A percentile compares a stretch with the other conserved stretches of the same genome.
Conservation (phyloP, 2,888 invertebrate species). For the Venusia cambrica region DNA sequence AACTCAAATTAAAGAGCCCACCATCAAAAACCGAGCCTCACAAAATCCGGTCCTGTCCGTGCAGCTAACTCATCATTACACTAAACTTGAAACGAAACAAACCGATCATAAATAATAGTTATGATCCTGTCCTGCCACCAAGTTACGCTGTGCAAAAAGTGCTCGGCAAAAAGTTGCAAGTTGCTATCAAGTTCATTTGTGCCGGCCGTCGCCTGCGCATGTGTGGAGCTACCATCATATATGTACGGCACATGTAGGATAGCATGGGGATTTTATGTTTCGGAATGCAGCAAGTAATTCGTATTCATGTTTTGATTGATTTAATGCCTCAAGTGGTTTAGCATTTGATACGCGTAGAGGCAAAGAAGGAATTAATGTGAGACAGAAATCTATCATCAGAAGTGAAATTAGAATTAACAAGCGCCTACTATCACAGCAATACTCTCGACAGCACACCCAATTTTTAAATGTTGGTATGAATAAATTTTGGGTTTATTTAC, state of each 20-base stretch:
- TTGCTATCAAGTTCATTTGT: slow-evolving; percentile 14
- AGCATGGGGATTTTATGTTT: slow-evolving; percentile 11
- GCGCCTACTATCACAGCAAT: too few relatives aligned
- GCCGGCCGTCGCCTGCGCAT: slow-evolving; percentile 14
- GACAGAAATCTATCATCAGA: too few relatives aligned
- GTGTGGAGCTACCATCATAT: slow-evolving; percentile 10
- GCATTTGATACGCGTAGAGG: too few relatives aligned
- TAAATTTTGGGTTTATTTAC: too few relatives aligned
- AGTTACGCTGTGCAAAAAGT: slow-evolving; percentile 58
- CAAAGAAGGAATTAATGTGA: too few relatives aligned
- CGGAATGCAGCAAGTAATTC: slow-evolving; percentile 18
- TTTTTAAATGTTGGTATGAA: too few relatives aligned
- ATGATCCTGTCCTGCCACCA: slow-evolving; percentile 58
- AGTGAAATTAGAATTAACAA: too few relatives aligned
- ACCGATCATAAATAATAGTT: slow-evolving; percentile 66
- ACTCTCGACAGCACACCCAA: too few relatives aligned
- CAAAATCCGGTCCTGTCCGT: slow-evolving; percentile 23
- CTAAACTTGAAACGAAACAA: slow-evolving; percentile 68
- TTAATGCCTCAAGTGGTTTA: slow-evolving; percentile 6
- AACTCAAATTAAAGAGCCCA: slow-evolving; percentile 16
- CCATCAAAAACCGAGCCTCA: slow-evolving; percentile 26
- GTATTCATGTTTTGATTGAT: slow-evolving; percentile 15
- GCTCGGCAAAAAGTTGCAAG: slow-evolving; percentile 43
- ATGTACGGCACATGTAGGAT: slow-evolving; percentile 6
- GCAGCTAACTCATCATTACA: slow-evolving; percentile 55